Percentiles rank a stretch among this genome's conserved stretches.
These are phyloP conservation scores for Scaptomyza tumidula DNA, from an alignment of 2,888 invertebrate genomes.

Conservation along the genomic window DNA sequence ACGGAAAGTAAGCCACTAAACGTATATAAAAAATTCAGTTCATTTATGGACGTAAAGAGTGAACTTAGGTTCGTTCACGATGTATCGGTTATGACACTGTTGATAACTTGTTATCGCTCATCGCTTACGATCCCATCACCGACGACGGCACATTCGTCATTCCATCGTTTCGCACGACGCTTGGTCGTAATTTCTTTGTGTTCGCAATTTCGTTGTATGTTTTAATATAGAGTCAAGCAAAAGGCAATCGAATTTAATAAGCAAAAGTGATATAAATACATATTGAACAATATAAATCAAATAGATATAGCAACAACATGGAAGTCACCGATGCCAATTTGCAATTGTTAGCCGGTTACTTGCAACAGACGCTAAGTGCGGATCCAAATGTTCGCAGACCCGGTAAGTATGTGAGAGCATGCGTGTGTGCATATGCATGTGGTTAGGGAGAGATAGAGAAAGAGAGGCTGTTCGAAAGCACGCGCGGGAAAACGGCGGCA, in stretches of 20 bases:
- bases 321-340: conserved; percentile 95
- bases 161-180: conserved; percentile 42
- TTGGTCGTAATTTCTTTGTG: conserved; percentile 35
- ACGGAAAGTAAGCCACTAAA: conserved; percentile 19
- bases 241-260: conserved; percentile 27
- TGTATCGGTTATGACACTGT: neutral
- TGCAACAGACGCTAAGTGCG: conserved; percentile 94
- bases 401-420: conserved; percentile 86
- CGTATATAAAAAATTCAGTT: neutral
- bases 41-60: neutral
- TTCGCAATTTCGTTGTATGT: conserved; percentile 52
- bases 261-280: conserved; percentile 25
- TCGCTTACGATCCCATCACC: conserved; percentile 18
- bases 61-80: neutral
- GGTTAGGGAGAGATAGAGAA: conserved; percentile 16
- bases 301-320: conserved; percentile 86
- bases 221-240: conserved; percentile 40
- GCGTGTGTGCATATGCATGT: conserved; percentile 27
- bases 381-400: conserved; percentile 92
- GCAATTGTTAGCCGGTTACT: conserved; percentile 91
- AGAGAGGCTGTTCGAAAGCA: conserved; percentile 11
- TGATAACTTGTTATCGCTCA: conserved; percentile 12
- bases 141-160: conserved; percentile 41
- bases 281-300: conserved; percentile 16
- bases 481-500: conserved; percentile 65